Evolutionary conservation across 2,888 invertebrate genomes (phyloP).

Genomic region (Platerodrilus igneus): DNA sequence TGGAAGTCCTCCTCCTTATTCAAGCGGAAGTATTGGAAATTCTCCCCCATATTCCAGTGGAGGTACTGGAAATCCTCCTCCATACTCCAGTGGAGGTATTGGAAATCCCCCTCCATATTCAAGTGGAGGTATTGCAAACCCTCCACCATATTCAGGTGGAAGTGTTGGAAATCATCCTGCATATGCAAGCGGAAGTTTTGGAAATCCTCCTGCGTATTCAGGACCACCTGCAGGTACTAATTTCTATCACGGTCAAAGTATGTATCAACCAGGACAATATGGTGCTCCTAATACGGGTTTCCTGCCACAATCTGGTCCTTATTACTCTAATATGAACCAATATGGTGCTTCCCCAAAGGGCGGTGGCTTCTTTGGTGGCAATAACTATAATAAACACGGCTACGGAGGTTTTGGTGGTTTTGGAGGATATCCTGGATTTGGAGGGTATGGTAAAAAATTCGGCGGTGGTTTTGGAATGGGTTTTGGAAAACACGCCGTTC

Average conservation of each 20-base stretch:
- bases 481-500: slow-evolving; percentile 35
- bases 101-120: slow-evolving; percentile 16
- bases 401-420: slow-evolving; percentile 19
- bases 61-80: slow-evolving; percentile 14
- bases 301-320: slow-evolving; percentile 11
- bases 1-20: slow-evolving; percentile 9
- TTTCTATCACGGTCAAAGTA: slow-evolving; percentile 11
- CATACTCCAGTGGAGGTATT: slow-evolving; percentile 15
- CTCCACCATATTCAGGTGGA: slow-evolving; percentile 3
- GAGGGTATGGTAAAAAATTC: slow-evolving; percentile 19
- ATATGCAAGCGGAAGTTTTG: neutral
- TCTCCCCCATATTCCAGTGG: slow-evolving; percentile 9
- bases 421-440: slow-evolving; percentile 21
- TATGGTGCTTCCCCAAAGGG: slow-evolving; percentile 12
- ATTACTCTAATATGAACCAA: slow-evolving; percentile 16
- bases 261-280: slow-evolving; percentile 6
- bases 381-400: slow-evolving; percentile 9
- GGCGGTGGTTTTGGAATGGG: slow-evolving; percentile 27
- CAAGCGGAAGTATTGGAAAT: slow-evolving; percentile 18
- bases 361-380: slow-evolving; percentile 13
- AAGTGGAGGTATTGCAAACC: slow-evolving; percentile 6
- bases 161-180: neutral
- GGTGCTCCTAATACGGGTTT: slow-evolving; percentile 15
- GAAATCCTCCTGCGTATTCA: slow-evolving; percentile 3
- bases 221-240: neutral